phyloP scores from a whole-genome alignment of 2,888 invertebrate species.

The Hypselothyrea guttata region DNA sequence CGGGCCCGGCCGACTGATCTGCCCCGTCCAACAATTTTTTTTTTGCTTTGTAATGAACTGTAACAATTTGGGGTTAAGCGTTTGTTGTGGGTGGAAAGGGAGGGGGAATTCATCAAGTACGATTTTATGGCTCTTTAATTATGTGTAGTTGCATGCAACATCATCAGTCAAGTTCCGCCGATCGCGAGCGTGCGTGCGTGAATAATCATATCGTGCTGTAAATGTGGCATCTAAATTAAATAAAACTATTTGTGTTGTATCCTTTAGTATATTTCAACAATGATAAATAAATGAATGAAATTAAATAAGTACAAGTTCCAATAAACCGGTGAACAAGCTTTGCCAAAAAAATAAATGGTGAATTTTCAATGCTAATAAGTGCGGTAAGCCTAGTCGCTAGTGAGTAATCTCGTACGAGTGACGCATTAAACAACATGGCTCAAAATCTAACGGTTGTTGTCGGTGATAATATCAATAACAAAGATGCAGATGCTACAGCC shows the following conservation, averaged over 20 bases:
- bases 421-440: constrained; percentile 47
- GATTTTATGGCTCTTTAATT: constrained; percentile 35
- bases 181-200: constrained; percentile 41
- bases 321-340: too few species aligned
- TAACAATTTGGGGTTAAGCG: constrained; percentile 19
- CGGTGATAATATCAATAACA: constrained; percentile 26
- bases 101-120: constrained; percentile 16
- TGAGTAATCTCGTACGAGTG: not conserved
- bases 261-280: too few species aligned
- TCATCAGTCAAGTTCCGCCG: constrained; percentile 28
- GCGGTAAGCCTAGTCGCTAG: too few species aligned
- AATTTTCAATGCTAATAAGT: constrained; percentile 22
- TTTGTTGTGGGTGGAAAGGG: constrained; percentile 11
- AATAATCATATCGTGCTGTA: constrained; percentile 29
- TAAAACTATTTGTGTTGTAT: constrained; percentile 13
- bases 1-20: too few species aligned
- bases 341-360: too few species aligned
- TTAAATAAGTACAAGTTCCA: too few species aligned
- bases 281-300: too few species aligned
- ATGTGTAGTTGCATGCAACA: constrained; percentile 38
- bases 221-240: constrained; percentile 41
- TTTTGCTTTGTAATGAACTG: too few species aligned
- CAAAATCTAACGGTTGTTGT: constrained; percentile 60
- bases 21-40: too few species aligned
- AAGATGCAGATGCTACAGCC: not conserved